phyloP scores from a whole-genome alignment of 2,888 invertebrate species.

The Alitta virens region DNA sequence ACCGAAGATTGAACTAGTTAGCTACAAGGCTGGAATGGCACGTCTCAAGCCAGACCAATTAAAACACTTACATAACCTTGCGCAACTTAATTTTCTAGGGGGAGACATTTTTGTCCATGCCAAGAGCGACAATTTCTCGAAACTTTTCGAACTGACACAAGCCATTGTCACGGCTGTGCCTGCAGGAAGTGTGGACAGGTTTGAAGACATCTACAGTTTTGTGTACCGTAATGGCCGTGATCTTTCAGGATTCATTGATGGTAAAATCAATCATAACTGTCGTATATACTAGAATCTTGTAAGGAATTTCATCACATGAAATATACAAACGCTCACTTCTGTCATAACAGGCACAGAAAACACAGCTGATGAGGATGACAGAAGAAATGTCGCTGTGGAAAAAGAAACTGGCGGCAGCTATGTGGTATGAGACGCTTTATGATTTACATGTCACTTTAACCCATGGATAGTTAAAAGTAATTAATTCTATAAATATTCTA shows the following conservation, averaged over 20 bases:
- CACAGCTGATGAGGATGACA: slow-evolving; percentile 50
- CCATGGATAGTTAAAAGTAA: too few relatives aligned
- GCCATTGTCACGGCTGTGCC: slow-evolving; percentile 42
- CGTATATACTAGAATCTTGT: too few relatives aligned
- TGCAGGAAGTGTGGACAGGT: slow-evolving; percentile 40
- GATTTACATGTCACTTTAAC: too few relatives aligned
- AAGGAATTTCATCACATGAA: too few relatives aligned
- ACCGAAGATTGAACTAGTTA: too few relatives aligned
- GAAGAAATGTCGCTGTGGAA: slow-evolving; percentile 50
- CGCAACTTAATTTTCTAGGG: slow-evolving; percentile 31
- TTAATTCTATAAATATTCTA: too few relatives aligned
- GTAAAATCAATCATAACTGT: too few relatives aligned
- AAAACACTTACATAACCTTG: too few relatives aligned
- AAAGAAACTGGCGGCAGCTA: slow-evolving; percentile 54
- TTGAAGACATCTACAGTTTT: slow-evolving; percentile 55
- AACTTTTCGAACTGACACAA: slow-evolving; percentile 52
- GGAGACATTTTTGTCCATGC: slow-evolving; percentile 57
- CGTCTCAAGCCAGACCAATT: too few relatives aligned
- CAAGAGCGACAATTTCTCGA: slow-evolving; percentile 49
- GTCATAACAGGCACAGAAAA: slow-evolving; percentile 52
- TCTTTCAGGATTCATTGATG: slow-evolving; percentile 56
- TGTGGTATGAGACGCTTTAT: too few relatives aligned
- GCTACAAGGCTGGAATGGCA: too few relatives aligned
- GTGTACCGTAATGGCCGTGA: slow-evolving; percentile 54
- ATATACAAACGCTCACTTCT: too few relatives aligned